Percentiles rank a stretch among this genome's conserved stretches.
Conservation (phyloP, 2,888 invertebrate genomes). For the Drosophila pullipes region DNA sequence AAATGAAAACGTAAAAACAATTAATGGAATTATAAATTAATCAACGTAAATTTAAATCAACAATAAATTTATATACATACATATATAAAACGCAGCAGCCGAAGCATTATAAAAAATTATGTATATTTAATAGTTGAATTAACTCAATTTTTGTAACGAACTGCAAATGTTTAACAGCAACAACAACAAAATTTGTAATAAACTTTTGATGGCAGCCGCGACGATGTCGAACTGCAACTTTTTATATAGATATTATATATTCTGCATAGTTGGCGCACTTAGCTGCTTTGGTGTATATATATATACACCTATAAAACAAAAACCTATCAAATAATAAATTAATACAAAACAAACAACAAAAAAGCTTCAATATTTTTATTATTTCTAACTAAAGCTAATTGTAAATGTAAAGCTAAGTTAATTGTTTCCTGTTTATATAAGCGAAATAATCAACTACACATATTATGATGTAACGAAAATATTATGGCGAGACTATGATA, state of each 20-base stretch:
- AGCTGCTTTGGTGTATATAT: conserved; percentile 62
- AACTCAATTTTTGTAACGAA: conserved; percentile 67
- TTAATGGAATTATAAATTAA: conserved; percentile 82
- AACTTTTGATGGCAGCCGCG: conserved; percentile 38
- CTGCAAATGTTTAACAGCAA: conserved; percentile 31
- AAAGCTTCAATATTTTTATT: conserved; percentile 79
- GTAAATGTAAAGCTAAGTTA: conserved; percentile 74
- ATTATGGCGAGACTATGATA: conserved; percentile 66
- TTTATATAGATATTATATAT: conserved; percentile 53
- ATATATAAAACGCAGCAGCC: conserved; percentile 6
- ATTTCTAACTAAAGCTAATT: conserved; percentile 78
- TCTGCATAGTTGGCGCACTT: conserved; percentile 45
- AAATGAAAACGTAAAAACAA: conserved; percentile 79
- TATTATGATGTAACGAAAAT: conserved; percentile 63
- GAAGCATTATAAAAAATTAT: conserved; percentile 58
- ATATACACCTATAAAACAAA: conserved; percentile 36
- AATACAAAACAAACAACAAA: conserved; percentile 55
- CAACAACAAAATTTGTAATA: conserved; percentile 7
- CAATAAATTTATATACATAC: conserved; percentile 33
- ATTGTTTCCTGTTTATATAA: conserved; percentile 78
- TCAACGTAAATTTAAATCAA: conserved; percentile 62
- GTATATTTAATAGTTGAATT: conserved; percentile 72
- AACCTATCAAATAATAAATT: conserved; percentile 60
- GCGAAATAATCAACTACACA: conserved; percentile 68
- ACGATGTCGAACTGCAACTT: conserved; percentile 52